Percentiles rank a stretch among this genome's conserved stretches.
Conservation (phyloP, 2,113 vertebrate species). For the Aphyosemion australe region DNA sequence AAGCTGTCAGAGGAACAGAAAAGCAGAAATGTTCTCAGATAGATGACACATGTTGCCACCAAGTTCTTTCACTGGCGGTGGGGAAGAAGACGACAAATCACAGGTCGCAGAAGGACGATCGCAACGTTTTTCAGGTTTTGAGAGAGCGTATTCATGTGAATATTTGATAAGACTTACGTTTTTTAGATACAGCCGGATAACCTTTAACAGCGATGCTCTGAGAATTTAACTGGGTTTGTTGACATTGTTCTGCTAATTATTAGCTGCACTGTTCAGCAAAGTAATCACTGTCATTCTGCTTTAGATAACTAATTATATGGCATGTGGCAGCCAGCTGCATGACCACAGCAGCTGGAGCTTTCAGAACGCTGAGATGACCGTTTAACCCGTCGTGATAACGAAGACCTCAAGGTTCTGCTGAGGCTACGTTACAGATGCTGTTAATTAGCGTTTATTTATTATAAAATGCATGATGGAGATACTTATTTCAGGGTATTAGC, state of each 20-base stretch:
- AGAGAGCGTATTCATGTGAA: too few species aligned
- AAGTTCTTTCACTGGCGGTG: constrained; percentile 48
- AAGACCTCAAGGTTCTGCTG: constrained; percentile 26
- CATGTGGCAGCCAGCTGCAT: constrained; percentile 54
- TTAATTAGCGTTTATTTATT: too few species aligned
- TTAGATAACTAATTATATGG: constrained; percentile 50
- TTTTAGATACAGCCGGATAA: too few species aligned
- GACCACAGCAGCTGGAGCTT: constrained; percentile 54
- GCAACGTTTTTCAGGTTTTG: constrained; percentile 20
- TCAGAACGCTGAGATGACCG: constrained; percentile 50
- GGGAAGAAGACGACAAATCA: constrained; percentile 58
- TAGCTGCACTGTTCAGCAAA: constrained; percentile 37
- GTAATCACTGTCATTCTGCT: constrained; percentile 56
- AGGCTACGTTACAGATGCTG: constrained; percentile 12
- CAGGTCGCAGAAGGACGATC: constrained; percentile 36
- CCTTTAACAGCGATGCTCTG: too few species aligned
- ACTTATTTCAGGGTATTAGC: too few species aligned
- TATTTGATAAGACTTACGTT: too few species aligned
- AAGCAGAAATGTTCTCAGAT: constrained; percentile 60
- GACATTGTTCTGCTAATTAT: constrained; percentile 42
- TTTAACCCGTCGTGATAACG: constrained; percentile 22
- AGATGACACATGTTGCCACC: constrained; percentile 65
- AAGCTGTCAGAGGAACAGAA: constrained; percentile 60
- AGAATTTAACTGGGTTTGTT: too few species aligned
- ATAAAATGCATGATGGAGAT: too few species aligned